A percentile compares a stretch with the other conserved stretches of the same genome.
phyloP scores from a whole-genome alignment of 2,797 vertebrate species.

The Lepus townsendii region DNA sequence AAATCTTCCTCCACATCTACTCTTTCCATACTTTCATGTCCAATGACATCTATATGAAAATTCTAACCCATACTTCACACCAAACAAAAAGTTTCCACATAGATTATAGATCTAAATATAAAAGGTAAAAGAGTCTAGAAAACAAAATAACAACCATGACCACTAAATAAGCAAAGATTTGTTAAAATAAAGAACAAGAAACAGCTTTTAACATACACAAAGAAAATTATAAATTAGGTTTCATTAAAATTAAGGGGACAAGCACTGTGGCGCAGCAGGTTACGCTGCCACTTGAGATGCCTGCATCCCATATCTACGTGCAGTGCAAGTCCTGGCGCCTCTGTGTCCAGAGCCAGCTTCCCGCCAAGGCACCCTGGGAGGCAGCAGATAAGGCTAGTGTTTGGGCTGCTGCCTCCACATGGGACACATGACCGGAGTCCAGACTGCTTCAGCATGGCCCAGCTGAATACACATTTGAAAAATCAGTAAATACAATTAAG shows the following conservation, averaged over 20 bases:
- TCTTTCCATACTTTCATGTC: not conserved
- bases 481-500: too few relatives aligned
- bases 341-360: too few relatives aligned
- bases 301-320: too few relatives aligned
- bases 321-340: too few relatives aligned
- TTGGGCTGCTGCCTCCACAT: too few relatives aligned
- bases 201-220: not conserved
- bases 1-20: not conserved
- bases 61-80: not conserved
- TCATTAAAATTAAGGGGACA: not conserved
- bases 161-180: not conserved
- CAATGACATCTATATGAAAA: not conserved
- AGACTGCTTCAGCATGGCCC: too few relatives aligned
- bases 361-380: too few relatives aligned
- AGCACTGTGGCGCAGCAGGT: too few relatives aligned
- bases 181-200: not conserved
- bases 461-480: too few relatives aligned
- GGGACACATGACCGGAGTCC: too few relatives aligned
- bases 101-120: not conserved
- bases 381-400: too few relatives aligned
- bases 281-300: too few relatives aligned
- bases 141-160: not conserved
- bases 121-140: not conserved
- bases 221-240: not conserved
- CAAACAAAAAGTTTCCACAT: not conserved